These are phyloP conservation scores for Galbula dea DNA, from an alignment of 2,113 vertebrate genomes.

Conservation along the genomic window DNA sequence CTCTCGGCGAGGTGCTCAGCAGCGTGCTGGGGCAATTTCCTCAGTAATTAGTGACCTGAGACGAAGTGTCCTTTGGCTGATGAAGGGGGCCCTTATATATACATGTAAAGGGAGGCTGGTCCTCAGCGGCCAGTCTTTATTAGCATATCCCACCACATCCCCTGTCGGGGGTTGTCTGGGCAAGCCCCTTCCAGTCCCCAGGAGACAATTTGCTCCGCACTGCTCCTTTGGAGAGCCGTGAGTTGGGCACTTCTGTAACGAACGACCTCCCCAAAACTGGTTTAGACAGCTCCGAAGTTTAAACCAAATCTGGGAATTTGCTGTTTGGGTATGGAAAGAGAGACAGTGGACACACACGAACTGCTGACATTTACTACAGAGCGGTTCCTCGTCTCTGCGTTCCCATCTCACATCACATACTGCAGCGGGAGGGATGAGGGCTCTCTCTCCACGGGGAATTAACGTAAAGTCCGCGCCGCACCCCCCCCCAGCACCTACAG, in stretches of 20 bases:
- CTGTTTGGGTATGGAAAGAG: neutral
- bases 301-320: neutral
- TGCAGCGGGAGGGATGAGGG: neutral
- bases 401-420: neutral
- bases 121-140: conserved; percentile 81
- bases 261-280: neutral
- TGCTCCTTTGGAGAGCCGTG: conserved; percentile 8
- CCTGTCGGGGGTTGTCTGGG: conserved; percentile 63
- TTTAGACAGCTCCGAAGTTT: neutral
- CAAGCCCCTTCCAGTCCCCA: conserved; percentile 47
- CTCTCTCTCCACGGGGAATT: neutral
- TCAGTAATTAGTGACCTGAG: conserved; percentile 62
- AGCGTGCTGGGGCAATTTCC: conserved; percentile 23
- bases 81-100: conserved; percentile 83
- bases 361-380: neutral
- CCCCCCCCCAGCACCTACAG: neutral
- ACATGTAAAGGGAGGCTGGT: conserved; percentile 78
- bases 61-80: conserved; percentile 75
- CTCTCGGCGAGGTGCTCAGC: neutral
- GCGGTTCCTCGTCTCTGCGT: neutral
- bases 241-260: neutral
- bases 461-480: neutral
- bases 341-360: rapidly evolving
- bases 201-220: conserved; percentile 53
- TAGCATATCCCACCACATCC: conserved; percentile 87